Evolutionary conservation across 1,140 invertebrate species (phyloP), one percentile per base, ranked within the genome.

Genomic region (Ceratosolen fusciceps): DNA sequence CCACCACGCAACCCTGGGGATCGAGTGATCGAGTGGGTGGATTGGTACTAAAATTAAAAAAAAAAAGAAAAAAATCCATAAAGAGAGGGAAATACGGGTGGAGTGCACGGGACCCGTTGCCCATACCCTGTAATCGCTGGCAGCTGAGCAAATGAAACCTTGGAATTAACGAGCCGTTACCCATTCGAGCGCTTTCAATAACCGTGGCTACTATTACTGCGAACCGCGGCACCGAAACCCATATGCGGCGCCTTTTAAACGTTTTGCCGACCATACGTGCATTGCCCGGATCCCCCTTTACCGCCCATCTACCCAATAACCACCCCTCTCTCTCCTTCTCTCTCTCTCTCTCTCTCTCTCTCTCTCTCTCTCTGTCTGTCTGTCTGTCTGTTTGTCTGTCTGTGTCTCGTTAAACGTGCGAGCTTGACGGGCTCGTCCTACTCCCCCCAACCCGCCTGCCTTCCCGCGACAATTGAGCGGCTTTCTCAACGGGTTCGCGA

Each of bases 71-170:
- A 16, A 4, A 29, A 10, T 60, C 10, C 14, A 60, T 12, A 2
- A 14, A 9, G 0, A 26, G 54, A 24, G n/a, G n/a, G n/a, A n/a
- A n/a, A n/a, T n/a, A n/a, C n/a, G 24, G 54, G n/a, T 24, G 5
- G 5, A 24, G 54, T 56, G 54, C 5, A 24, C 3, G 21, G 2
- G 24, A 24, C 26, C 4, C 0, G 10, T 9, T 12, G 49, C 21
- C 21, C 34, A 52, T 49, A 62, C 58, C 80, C 70, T 62, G 70
- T 79, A 80, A 80, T 75, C 67, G 49, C 68, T 54, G 77, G 82
- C 86, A 86, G 86, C 84, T 87, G 86, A 85, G 83, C 82, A 86
- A 87, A 86, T 84, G 82, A 85, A 84, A 85, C 77, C 81, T 82
- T 70, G 54, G 82, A 86, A 87, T 86, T 87, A 87, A 86, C 81